Evolutionary conservation across 2,113 vertebrate species (phyloP).

Genomic region (Cinclus mexicanus): DNA sequence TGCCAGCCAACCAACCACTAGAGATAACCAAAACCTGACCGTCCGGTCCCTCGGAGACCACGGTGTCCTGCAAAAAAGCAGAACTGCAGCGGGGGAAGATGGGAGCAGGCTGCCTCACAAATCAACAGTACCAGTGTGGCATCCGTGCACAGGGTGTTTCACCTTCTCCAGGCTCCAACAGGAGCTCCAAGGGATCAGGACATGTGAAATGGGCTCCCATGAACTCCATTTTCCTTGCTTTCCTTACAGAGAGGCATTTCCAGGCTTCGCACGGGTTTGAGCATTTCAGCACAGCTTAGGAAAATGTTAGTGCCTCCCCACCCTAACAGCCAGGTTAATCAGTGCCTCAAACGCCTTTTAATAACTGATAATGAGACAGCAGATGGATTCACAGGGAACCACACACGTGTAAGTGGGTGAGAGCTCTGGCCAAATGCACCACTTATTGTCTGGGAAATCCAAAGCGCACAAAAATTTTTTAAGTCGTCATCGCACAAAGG

Average conservation of each 20-base stretch:
- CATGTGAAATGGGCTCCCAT: fast-evolving
- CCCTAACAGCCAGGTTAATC: not conserved
- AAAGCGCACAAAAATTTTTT: not conserved
- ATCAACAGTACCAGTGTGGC: not conserved
- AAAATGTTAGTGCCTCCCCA: not conserved
- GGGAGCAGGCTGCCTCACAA: not conserved
- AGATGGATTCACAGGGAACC: conserved; percentile 11
- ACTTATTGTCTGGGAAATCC: not conserved
- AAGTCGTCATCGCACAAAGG: not conserved
- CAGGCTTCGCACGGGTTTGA: not conserved
- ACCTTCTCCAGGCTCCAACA: not conserved
- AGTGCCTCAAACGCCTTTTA: not conserved
- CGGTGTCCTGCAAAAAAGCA: not conserved
- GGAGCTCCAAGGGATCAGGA: not conserved
- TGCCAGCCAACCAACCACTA: not conserved
- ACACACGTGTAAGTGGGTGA: not conserved
- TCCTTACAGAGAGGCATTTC: not conserved
- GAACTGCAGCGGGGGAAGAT: not conserved
- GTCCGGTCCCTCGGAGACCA: not conserved
- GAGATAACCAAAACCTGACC: not conserved
- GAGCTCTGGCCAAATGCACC: not conserved
- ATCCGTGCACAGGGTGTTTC: not conserved
- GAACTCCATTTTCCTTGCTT: not conserved
- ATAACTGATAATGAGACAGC: conserved; percentile 20
- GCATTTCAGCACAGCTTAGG: not conserved